Evolutionary conservation across 2,797 vertebrate species (phyloP).

Genomic region (Gymnodraco acuticeps): DNA sequence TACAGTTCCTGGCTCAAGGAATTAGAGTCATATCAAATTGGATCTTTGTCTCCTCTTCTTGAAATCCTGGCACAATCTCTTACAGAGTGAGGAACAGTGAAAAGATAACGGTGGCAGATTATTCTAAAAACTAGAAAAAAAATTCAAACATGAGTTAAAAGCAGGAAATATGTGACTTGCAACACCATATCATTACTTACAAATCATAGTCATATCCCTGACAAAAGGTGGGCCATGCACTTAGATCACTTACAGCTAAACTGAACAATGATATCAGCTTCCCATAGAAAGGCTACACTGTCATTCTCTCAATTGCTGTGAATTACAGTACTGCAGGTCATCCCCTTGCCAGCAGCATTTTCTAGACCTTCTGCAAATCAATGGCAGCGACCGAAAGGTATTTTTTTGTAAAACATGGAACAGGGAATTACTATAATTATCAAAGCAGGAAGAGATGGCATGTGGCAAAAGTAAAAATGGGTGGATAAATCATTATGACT

Average conservation of each 20-base stretch:
- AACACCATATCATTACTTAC: slow-evolving; percentile 48
- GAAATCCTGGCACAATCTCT: slow-evolving; percentile 53
- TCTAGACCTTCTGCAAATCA: slow-evolving; percentile 34
- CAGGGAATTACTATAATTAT: slow-evolving; percentile 30
- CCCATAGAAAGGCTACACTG: slow-evolving; percentile 43
- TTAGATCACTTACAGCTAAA: slow-evolving; percentile 54
- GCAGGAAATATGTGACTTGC: slow-evolving; percentile 41
- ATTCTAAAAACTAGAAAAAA: slow-evolving; percentile 13
- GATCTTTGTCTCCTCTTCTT: slow-evolving; percentile 62
- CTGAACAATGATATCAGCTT: slow-evolving; percentile 59
- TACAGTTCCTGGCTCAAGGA: slow-evolving; percentile 55
- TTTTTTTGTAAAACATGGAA: slow-evolving; percentile 14
- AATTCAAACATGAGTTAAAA: slow-evolving; percentile 44
- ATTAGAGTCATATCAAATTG: slow-evolving; percentile 67
- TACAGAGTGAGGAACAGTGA: slow-evolving; percentile 38
- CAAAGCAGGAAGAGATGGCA: slow-evolving; percentile 10
- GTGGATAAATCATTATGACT: not conserved
- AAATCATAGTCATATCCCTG: slow-evolving; percentile 64
- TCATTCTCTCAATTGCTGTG: slow-evolving; percentile 62
- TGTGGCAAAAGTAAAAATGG: not conserved
- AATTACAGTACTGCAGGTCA: slow-evolving; percentile 58
- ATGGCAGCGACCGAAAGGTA: not conserved
- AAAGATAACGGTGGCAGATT: slow-evolving; percentile 47
- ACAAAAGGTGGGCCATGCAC: slow-evolving; percentile 51
- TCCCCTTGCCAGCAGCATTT: slow-evolving; percentile 32